These are phyloP conservation scores for Lepus townsendii DNA, from an alignment of 2,797 vertebrate genomes.

Conservation along the genomic window DNA sequence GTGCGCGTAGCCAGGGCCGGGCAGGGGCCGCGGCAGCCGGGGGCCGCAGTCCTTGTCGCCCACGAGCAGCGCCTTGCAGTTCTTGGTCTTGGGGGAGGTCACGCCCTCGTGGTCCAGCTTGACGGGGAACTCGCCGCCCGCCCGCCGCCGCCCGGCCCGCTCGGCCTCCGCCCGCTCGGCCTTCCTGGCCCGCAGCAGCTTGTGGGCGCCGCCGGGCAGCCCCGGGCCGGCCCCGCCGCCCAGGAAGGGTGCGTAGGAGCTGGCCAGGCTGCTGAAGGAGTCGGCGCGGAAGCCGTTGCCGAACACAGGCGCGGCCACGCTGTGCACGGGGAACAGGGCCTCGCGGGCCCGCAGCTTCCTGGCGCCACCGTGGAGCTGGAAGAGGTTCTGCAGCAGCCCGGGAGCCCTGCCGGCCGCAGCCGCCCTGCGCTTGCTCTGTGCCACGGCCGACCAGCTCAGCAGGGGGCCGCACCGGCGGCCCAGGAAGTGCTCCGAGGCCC, in stretches of 20 bases:
- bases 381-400: conserved; percentile 90
- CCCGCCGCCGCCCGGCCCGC: conserved; percentile 89
- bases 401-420: conserved; percentile 87
- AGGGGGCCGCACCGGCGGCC: conserved; percentile 88
- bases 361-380: conserved; percentile 93
- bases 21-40: conserved; percentile 87
- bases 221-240: conserved; percentile 85
- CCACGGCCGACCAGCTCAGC: conserved; percentile 92
- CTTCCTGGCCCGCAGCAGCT: conserved; percentile 89
- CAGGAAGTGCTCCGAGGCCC: conserved; percentile 88
- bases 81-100: conserved; percentile 98
- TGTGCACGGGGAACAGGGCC: conserved; percentile 90
- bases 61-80: conserved; percentile 94
- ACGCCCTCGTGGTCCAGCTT: conserved; percentile 99
- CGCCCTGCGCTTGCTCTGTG: conserved; percentile 91
- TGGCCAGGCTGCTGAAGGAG: conserved; percentile 98
- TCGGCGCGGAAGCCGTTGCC: conserved; percentile 96
- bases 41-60: conserved; percentile 90
- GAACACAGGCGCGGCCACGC: conserved; percentile 92
- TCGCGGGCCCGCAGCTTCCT: conserved; percentile 93
- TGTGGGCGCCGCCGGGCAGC: conserved; percentile 88
- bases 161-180: conserved; percentile 87
- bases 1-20: conserved; percentile 91
- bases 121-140: conserved; percentile 92
- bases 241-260: conserved; percentile 93